Base-by-base conservation (phyloP, 1,140 invertebrate species). In the Rhysida immarginata region DNA sequence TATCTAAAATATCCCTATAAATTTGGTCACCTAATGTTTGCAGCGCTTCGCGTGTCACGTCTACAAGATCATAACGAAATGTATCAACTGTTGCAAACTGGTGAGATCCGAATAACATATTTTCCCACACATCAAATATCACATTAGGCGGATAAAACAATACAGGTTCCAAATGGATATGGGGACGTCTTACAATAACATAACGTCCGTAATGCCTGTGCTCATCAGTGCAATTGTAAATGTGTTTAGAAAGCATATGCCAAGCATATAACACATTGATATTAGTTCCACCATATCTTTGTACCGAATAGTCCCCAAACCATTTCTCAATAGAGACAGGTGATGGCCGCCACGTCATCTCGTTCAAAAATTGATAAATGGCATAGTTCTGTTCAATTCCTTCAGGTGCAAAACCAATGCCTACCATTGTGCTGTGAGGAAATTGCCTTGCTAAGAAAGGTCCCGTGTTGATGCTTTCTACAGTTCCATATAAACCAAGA, bases 331-430 rank as follows among this genome's bases (percentile, higher is more conserved):
- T 66, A 67, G 89, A 66, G 2, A 81, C 71, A 0, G 83, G 74
- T 29, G 71, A 55, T 14, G 69, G 67, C 26, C 80, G 74, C 78
- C 84, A 92, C 1, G 77, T 79, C 62, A 84, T 80, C 72, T 96
- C 91, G 49, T 80, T 74, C 78, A 93, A 87, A 8, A 94, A 74
- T 48, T 95, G 89, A 66, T 93, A 96, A 50, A 92, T 80, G 0
- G 87, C 82, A 64, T 95, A 91, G 71, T 96, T 96, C 66, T 95
- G 90, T 66, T 87, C 81, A 29, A 96, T 96, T 5, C 92, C 92
- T 70, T 96, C 92, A 0, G 86, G 85, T 8, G 81, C 80, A 1
- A 84, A 68, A 1, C 93, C 93, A 11, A 81, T 83, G 11, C 93
- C 92, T 51, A 95, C 75, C 81, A 96, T 84, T 0, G 84, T 86